Conservation (phyloP, 2,113 vertebrate genomes). For the Lagopus leucura region DNA sequence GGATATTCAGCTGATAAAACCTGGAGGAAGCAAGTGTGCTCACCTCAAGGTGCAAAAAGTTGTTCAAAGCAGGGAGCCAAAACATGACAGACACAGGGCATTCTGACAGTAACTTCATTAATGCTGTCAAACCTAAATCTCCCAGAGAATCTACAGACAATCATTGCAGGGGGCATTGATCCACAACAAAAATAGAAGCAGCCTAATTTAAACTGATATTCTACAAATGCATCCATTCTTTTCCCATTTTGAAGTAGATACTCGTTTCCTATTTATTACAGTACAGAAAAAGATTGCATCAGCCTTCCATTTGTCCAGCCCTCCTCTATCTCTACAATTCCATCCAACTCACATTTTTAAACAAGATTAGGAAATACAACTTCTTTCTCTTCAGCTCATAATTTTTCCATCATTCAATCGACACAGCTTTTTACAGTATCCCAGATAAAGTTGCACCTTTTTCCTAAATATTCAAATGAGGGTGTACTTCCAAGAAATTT, state of each 20-base stretch:
- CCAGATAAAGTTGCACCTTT: background rate
- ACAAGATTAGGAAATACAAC: background rate
- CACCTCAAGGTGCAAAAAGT: accelerated
- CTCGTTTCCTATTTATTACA: constrained; percentile 32
- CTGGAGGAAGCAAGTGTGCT: background rate
- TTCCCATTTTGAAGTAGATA: background rate
- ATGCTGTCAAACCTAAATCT: background rate
- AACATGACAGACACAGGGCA: accelerated
- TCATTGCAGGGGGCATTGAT: background rate
- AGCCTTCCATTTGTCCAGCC: constrained; percentile 8
- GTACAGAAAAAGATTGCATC: background rate
- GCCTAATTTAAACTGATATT: background rate
- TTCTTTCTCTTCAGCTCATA: background rate
- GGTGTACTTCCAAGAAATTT: background rate
- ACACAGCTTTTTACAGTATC: background rate
- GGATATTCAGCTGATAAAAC: background rate
- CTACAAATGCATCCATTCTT: background rate
- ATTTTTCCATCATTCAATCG: background rate
- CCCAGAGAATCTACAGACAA: background rate
- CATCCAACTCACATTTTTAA: background rate
- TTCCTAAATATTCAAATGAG: background rate
- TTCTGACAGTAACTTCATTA: background rate
- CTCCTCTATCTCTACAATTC: background rate
- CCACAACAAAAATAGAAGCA: background rate
- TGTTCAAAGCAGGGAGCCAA: background rate